Conservation (phyloP, 2,113 vertebrate genomes). For the Myrmecophaga tridactyla region DNA sequence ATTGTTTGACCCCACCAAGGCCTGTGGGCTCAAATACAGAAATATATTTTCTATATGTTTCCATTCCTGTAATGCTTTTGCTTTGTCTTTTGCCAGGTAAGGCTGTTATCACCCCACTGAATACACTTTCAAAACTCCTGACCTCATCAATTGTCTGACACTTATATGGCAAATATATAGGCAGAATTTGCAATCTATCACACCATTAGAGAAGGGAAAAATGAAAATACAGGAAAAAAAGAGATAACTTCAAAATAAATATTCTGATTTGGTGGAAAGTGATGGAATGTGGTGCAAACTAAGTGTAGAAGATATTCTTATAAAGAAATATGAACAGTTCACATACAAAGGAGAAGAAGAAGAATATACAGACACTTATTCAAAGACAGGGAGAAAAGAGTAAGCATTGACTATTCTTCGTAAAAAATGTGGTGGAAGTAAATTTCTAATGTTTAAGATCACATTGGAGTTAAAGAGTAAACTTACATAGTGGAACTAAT, state of each 20-base stretch:
- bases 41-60: no score
- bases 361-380: background rate
- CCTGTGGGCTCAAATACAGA: no score
- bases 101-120: background rate
- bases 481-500: background rate
- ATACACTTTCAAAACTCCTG: fast-evolving
- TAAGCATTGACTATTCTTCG: background rate
- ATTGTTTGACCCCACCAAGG: background rate
- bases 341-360: background rate
- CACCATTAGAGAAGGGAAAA: no score
- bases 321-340: background rate
- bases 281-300: background rate
- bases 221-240: background rate
- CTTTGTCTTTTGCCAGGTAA: background rate
- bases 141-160: background rate
- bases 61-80: background rate
- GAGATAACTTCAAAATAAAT: background rate
- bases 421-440: background rate
- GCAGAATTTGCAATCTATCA: background rate
- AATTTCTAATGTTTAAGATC: background rate
- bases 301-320: background rate
- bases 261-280: background rate
- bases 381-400: background rate
- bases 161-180: background rate
- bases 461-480: background rate